Evolutionary conservation across 2,797 vertebrate species (phyloP), one percentile per base, ranked within the genome.

Genomic region (Melanotaenia trifasciata): DNA sequence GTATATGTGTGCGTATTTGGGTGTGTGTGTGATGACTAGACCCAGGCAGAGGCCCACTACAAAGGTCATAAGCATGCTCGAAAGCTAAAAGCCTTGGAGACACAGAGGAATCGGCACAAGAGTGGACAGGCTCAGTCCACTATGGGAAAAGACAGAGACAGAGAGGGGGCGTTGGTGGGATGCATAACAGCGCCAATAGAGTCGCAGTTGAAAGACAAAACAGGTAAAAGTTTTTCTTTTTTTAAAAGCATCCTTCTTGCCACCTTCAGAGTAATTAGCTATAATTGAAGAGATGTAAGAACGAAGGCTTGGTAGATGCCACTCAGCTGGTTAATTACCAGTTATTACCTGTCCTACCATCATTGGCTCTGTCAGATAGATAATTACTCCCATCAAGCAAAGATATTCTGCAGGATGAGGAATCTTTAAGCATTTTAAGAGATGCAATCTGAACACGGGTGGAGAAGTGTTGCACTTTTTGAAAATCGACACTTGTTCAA

Each of bases 11-110:
- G 35, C 2, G 22, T 66, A 12, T 79, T 35, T 64, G 30, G 53
- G 32, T 40, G 28, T 72, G 60, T 71, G 32, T 78, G 51, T 76
- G 33, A 59, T 62, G 72, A 40, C 47, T 90, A 99, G 97, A 99
- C 95, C 93, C 97, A 98, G 90, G 97, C 98, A 0, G 97, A 98
- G 88, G 98, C 97, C 1, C 98, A 98, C 92, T 99, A 98, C 87
- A 98, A 98, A 94, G 98, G 97, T 81, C 98, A 98, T 93, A 99
- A 97, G 80, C 97, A 98, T 0, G 95, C 96, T 1, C 94, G 97
- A 87, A 96, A 98, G 90, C 94, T 99, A 76, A 97, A 97, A 81
- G 96, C 96, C 75, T 89, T 98, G 1, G 97, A 97, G 89, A 95
- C 91, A 40, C 94, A 96, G 89, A 97, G 92, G 87, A 92, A 68